Percentiles rank a stretch among this genome's conserved stretches.
These are phyloP conservation scores for Myopa tessellatipennis DNA, from an alignment of 2,888 invertebrate species.

Conservation along the genomic window DNA sequence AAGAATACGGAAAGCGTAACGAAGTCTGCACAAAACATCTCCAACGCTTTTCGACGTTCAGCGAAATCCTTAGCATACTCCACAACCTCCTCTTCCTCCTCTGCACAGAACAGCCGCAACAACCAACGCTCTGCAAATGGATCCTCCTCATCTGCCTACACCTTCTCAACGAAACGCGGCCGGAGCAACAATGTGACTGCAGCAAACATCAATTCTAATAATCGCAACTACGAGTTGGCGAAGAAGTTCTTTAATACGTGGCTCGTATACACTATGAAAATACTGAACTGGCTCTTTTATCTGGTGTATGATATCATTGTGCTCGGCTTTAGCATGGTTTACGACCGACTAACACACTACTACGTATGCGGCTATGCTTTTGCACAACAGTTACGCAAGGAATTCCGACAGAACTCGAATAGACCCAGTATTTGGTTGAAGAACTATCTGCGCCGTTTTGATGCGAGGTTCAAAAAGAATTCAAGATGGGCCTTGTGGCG, in stretches of 20 bases:
- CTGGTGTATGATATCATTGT: slow-evolving; percentile 83
- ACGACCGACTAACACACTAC: slow-evolving; percentile 59
- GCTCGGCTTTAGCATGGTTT: slow-evolving; percentile 73
- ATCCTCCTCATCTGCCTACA: slow-evolving; percentile 26
- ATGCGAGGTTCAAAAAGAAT: slow-evolving; percentile 63
- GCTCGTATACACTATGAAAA: slow-evolving; percentile 72
- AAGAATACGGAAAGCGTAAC: slow-evolving; percentile 69
- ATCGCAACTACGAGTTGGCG: slow-evolving; percentile 70
- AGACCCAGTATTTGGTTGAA: slow-evolving; percentile 65
- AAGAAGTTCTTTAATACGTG: slow-evolving; percentile 70
- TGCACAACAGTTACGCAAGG: slow-evolving; percentile 60
- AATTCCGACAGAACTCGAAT: slow-evolving; percentile 65
- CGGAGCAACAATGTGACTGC: slow-evolving; percentile 24
- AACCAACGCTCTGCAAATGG: slow-evolving; percentile 35
- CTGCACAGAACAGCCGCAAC: slow-evolving; percentile 37
- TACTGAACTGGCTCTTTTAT: slow-evolving; percentile 82
- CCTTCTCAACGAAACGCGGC: slow-evolving; percentile 26
- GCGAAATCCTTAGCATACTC: slow-evolving; percentile 47
- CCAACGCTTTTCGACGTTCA: slow-evolving; percentile 17
- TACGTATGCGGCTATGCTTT: slow-evolving; percentile 57
- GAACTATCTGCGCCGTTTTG: slow-evolving; percentile 62
- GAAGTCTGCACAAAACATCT: slow-evolving; percentile 43
- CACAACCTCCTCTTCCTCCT: slow-evolving; percentile 30
- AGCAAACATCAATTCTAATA: slow-evolving; percentile 53
- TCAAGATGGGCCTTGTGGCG: slow-evolving; percentile 67